Conservation (phyloP, 2,113 vertebrate species). For the Falco punctatus region DNA sequence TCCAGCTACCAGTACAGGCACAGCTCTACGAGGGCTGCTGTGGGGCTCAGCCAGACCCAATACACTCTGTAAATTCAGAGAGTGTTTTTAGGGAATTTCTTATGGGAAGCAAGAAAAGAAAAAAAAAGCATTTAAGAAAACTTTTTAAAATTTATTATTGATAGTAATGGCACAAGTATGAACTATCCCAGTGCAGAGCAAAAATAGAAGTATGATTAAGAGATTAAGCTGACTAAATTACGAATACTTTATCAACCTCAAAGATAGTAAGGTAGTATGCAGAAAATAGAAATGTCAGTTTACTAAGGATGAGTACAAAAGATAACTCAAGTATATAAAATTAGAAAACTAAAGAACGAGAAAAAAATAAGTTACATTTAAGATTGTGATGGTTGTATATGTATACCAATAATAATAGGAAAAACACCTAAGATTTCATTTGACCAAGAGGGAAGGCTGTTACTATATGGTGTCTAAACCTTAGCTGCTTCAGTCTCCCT, state of each 20-base stretch:
- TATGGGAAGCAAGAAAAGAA: not conserved
- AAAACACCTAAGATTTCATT: not conserved
- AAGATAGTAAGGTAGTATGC: not conserved
- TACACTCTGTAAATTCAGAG: not conserved
- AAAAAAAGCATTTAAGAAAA: not conserved
- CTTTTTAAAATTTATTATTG: not conserved
- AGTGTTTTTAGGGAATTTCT: not conserved
- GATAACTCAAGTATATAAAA: not conserved
- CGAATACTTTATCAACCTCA: not conserved
- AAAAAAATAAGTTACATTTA: not conserved
- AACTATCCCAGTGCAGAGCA: not conserved
- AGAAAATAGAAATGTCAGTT: not conserved
- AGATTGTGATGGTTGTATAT: not conserved
- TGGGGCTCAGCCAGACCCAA: too few relatives aligned
- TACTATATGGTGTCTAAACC: not conserved
- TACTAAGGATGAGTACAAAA: not conserved
- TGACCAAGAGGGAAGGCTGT: not conserved
- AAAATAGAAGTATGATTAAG: not conserved
- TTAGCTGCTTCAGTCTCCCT: not conserved
- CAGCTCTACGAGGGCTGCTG: too few relatives aligned
- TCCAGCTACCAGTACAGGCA: too few relatives aligned
- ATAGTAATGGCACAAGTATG: not conserved
- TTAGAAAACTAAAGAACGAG: not conserved
- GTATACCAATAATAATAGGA: not conserved
- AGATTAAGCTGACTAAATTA: not conserved